These are phyloP conservation scores for Ciconia nigra DNA, from an alignment of 2,797 vertebrate genomes.

Conservation along the genomic window DNA sequence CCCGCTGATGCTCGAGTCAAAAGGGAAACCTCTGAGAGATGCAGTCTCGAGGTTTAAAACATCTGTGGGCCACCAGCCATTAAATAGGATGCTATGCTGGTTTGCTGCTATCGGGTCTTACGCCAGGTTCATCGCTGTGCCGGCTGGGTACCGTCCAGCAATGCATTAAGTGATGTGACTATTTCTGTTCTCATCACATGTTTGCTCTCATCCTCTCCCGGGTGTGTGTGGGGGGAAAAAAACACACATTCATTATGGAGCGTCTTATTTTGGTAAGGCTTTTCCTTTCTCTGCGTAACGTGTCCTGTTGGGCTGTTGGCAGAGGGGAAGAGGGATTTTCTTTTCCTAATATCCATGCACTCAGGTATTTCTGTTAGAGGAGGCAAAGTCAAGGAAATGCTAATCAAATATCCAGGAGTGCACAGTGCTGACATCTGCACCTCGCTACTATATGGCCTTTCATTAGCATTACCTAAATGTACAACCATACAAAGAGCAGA, in stretches of 20 bases:
- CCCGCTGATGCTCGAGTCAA: rapidly evolving
- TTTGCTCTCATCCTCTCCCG: slow-evolving; percentile 51
- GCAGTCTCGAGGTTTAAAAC: slow-evolving; percentile 10
- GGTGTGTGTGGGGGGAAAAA: neutral
- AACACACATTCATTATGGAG: neutral
- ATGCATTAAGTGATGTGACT: slow-evolving; percentile 62
- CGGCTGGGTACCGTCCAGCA: slow-evolving; percentile 56
- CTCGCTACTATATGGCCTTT: slow-evolving; percentile 58
- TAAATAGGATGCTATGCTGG: slow-evolving; percentile 44
- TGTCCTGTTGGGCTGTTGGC: neutral
- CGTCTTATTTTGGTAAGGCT: slow-evolving; percentile 16
- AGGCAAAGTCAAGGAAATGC: slow-evolving; percentile 58
- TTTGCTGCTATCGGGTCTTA: slow-evolving; percentile 27
- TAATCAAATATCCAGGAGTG: slow-evolving; percentile 61
- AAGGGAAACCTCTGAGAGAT: slow-evolving; percentile 40
- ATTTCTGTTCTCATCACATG: slow-evolving; percentile 66
- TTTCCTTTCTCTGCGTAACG: neutral
- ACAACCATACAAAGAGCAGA: slow-evolving; percentile 58
- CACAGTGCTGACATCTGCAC: slow-evolving; percentile 61
- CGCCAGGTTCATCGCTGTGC: slow-evolving; percentile 45
- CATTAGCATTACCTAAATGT: slow-evolving; percentile 69
- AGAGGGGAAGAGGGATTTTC: neutral
- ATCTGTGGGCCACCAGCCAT: slow-evolving; percentile 57
- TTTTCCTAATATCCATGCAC: slow-evolving; percentile 5
- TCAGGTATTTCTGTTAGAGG: slow-evolving; percentile 21